Percentiles rank a stretch among this genome's conserved stretches.
phyloP scores from a whole-genome alignment of 2,113 vertebrate genomes.

The Phoenicopterus ruber region DNA sequence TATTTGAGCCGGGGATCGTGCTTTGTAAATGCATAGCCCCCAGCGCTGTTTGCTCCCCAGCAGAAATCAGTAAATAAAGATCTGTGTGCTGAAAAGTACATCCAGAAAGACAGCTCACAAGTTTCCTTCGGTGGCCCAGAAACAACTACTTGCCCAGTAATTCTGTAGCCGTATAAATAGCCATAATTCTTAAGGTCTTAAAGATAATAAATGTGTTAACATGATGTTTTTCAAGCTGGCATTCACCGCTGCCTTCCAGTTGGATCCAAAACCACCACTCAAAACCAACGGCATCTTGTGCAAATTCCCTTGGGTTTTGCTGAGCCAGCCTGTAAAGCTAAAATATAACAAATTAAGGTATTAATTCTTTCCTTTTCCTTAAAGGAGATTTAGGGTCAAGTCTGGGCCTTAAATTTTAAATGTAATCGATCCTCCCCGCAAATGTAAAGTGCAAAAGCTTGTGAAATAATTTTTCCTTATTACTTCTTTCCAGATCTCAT shows the following conservation, averaged over 20 bases:
- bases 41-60: not conserved
- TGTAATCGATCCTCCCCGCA: not conserved
- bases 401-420: not conserved
- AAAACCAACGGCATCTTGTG: not conserved
- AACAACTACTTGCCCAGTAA: not conserved
- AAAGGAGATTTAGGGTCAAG: conserved; percentile 25
- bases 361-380: conserved; percentile 30
- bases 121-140: not conserved
- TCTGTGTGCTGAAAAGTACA: not conserved
- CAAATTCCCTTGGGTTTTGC: not conserved
- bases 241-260: not conserved
- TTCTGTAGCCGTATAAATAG: not conserved
- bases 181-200: not conserved
- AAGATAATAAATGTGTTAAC: not conserved
- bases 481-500: not conserved
- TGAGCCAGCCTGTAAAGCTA: not conserved
- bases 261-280: not conserved
- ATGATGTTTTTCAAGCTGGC: not conserved
- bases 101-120: not conserved
- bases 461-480: conserved; percentile 18
- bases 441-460: conserved; percentile 16
- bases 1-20: not conserved
- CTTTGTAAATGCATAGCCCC: not conserved
- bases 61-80: not conserved
- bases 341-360: conserved; percentile 40